phyloP scores from a whole-genome alignment of 2,888 invertebrate genomes.

The Heteromurus nitidus region DNA sequence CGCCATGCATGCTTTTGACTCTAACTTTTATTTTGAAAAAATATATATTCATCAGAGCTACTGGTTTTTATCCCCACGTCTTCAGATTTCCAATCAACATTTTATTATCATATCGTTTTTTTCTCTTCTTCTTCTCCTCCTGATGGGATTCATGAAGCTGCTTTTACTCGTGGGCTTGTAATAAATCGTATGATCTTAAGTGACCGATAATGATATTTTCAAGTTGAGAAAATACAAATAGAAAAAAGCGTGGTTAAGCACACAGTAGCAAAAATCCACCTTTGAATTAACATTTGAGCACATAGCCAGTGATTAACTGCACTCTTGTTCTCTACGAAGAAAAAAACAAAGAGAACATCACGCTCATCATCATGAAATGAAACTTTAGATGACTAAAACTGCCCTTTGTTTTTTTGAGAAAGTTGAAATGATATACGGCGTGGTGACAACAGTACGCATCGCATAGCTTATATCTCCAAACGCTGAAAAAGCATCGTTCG shows the following conservation, averaged over 20 bases:
- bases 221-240: slow-evolving; percentile 42
- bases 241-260: slow-evolving; percentile 31
- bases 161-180: slow-evolving; percentile 44
- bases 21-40: no score
- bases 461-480: no score
- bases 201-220: slow-evolving; percentile 48
- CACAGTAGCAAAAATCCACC: slow-evolving; percentile 27
- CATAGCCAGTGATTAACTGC: slow-evolving; percentile 46
- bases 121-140: slow-evolving; percentile 11
- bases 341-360: slow-evolving; percentile 11
- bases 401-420: slow-evolving; percentile 18
- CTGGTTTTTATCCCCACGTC: slow-evolving; percentile 57
- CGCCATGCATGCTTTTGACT: slow-evolving; percentile 29
- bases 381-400: slow-evolving; percentile 12
- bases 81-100: slow-evolving; percentile 56
- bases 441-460: slow-evolving; percentile 28
- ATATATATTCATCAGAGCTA: slow-evolving; percentile 57
- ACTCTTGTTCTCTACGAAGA: slow-evolving; percentile 19
- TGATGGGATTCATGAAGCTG: slow-evolving; percentile 39
- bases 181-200: slow-evolving; percentile 47
- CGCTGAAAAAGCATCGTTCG: no score
- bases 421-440: slow-evolving; percentile 25
- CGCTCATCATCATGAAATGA: slow-evolving; percentile 16
- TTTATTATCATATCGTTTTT: slow-evolving; percentile 50
- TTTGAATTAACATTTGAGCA: not conserved